Conservation (phyloP, 23 tunicate genomes). For the Phallusia fumigata region DNA sequence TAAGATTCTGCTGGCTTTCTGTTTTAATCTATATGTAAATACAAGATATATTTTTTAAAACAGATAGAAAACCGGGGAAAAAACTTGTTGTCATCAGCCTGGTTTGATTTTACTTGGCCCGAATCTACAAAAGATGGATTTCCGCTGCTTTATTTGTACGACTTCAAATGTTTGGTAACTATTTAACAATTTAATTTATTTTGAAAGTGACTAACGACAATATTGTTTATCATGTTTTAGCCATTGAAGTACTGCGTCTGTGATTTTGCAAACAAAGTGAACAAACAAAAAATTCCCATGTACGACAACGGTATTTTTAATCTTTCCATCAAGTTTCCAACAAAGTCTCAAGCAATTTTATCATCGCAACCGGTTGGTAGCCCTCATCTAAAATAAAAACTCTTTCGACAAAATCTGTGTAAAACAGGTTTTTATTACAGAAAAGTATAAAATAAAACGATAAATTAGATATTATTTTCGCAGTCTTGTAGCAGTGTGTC, state of each 20-base stretch:
- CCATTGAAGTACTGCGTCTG: neutral
- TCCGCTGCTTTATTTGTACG: slow-evolving; percentile 4
- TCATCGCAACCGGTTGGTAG: neutral
- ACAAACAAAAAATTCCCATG: neutral
- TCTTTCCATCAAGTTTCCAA: neutral
- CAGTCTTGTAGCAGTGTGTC: neutral
- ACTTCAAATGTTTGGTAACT: neutral
- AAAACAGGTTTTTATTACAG: no score
- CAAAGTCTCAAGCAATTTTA: neutral
- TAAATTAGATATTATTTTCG: no score
- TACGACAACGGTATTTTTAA: neutral
- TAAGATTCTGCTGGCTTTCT: no score
- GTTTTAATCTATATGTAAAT: no score
- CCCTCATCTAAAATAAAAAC: neutral
- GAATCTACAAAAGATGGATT: neutral
- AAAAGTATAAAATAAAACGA: no score
- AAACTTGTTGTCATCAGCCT: neutral
- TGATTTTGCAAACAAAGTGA: neutral
- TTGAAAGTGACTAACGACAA: neutral
- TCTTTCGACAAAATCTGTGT: no score
- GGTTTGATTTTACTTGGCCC: neutral
- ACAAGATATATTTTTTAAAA: no score
- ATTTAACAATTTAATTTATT: neutral
- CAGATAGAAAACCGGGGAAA: neutral
- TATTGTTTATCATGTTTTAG: neutral